Base-by-base conservation (phyloP, 2,797 vertebrate species). In the Halcyon chelicuti region DNA sequence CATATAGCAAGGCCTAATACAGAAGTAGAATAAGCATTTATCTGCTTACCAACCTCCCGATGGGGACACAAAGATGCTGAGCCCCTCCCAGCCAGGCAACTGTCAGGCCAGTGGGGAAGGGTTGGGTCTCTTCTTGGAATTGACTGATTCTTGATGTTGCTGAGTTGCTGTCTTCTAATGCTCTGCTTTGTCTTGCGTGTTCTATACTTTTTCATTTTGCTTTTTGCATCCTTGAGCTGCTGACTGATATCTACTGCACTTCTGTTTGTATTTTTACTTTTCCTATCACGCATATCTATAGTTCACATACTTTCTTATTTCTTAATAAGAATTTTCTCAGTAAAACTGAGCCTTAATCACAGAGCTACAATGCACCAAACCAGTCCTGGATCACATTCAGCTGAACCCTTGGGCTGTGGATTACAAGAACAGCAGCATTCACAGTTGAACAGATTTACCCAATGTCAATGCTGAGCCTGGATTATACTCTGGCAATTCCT, bases 41-140 rank as follows among this genome's bases (percentile, higher is more conserved):
- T 25, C 7, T 60, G 11, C 10, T 73, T 47, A 49, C 21, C 28
- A 52, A 0, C 10, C 4, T 33, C 7, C 4, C 2, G 0, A 5
- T 0, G 0, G 15, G 31, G 10, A 54, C 15, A 33, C 4, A 20
- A 7, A 67, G 17, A 12, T 15, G 1, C 44, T 11, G 23, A 83
- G 13, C 6, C 10, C 44, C 37, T 75, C n/a, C 18, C 20, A 88
- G 11, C 1, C 46, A 73, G 19, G 22, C 20, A 68, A 31, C 3
- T 61, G 8, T 54, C 46, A 75, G 37, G 33, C 35, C 33, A 39
- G 16, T 14, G 9, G 2, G 7, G 7, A 76, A 70, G 17, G 3
- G 2, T 4, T 72, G 26, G 17, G 52, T 70, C 10, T 71, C 16
- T 60, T 80, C 81, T 83, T 72, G 22, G 67, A 94, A 91, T 5